These are phyloP conservation scores for Triops cancriformis DNA, from an alignment of 1,140 invertebrate genomes.

Conservation along the genomic window DNA sequence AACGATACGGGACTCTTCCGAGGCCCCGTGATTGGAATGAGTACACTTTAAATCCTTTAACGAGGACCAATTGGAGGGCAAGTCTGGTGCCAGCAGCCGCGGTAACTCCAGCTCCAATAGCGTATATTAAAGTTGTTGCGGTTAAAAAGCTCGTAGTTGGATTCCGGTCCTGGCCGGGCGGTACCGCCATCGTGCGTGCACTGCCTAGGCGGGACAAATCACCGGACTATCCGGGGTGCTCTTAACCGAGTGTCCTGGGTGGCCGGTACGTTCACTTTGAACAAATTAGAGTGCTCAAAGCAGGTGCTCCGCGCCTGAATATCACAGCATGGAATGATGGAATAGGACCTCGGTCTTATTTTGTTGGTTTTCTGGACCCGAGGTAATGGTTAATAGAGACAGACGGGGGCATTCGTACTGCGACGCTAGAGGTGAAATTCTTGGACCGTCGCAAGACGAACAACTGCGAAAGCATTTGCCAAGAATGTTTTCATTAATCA, in stretches of 20 bases:
- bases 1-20: slow-evolving; percentile 68
- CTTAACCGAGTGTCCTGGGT: slow-evolving; percentile 40
- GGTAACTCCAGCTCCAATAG: slow-evolving; percentile 86
- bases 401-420: slow-evolving; percentile 64
- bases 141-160: slow-evolving; percentile 46
- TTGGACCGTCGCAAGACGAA: slow-evolving; percentile 47
- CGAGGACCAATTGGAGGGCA: slow-evolving; percentile 79
- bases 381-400: slow-evolving; percentile 54
- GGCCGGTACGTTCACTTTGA: slow-evolving; percentile 58
- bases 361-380: slow-evolving; percentile 40
- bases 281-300: slow-evolving; percentile 77
- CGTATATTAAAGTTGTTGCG: slow-evolving; percentile 79
- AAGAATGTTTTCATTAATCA: slow-evolving; percentile 76
- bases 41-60: slow-evolving; percentile 81
- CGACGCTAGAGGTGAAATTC: slow-evolving; percentile 57
- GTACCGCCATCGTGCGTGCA: slow-evolving; percentile 33
- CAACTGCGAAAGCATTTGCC: slow-evolving; percentile 67
- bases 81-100: slow-evolving; percentile 82
- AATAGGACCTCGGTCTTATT: slow-evolving; percentile 72
- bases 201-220: slow-evolving; percentile 32
- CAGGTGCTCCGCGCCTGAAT: slow-evolving; percentile 60
- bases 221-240: slow-evolving; percentile 36
- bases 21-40: slow-evolving; percentile 78
- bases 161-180: slow-evolving; percentile 36
- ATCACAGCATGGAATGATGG: slow-evolving; percentile 70